Percentiles rank a stretch among this genome's conserved stretches.
phyloP scores from a whole-genome alignment of 2,797 vertebrate species.

The Ispidina picta region DNA sequence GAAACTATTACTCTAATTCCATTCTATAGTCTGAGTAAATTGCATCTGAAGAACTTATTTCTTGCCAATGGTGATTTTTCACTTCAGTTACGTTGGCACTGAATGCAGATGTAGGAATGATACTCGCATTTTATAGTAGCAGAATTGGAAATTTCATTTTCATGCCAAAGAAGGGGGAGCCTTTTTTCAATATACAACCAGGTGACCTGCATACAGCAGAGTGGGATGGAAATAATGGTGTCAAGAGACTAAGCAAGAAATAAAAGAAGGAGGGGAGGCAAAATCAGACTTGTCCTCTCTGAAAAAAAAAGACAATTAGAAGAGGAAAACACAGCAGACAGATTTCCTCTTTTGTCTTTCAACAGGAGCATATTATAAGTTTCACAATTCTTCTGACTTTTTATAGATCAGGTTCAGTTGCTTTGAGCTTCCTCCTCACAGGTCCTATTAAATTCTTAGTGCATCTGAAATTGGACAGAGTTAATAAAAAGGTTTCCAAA shows the following conservation, averaged over 20 bases:
- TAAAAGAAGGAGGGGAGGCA: not conserved
- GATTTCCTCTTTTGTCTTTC: not conserved
- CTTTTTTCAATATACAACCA: not conserved
- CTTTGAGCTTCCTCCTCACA: not conserved
- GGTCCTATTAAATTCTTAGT: not conserved
- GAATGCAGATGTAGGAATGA: not conserved
- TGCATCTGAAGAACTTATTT: not conserved
- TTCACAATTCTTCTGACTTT: not conserved
- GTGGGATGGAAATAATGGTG: not conserved
- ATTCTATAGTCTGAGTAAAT: not conserved
- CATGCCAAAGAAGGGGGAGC: not conserved
- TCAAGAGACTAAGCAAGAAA: not conserved
- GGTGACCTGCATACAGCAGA: not conserved
- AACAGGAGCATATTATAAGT: not conserved
- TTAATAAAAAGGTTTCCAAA: not conserved
- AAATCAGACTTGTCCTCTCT: not conserved
- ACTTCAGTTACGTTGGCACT: not conserved
- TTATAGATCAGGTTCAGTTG: not conserved
- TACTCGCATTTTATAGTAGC: not conserved
- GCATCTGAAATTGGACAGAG: not conserved
- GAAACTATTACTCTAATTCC: not conserved
- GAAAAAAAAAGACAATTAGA: not conserved
- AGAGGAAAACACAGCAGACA: not conserved
- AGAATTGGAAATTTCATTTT: not conserved
- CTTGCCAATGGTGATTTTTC: not conserved